Evolutionary conservation across 2,113 vertebrate genomes (phyloP).

Genomic region (Procavia capensis): DNA sequence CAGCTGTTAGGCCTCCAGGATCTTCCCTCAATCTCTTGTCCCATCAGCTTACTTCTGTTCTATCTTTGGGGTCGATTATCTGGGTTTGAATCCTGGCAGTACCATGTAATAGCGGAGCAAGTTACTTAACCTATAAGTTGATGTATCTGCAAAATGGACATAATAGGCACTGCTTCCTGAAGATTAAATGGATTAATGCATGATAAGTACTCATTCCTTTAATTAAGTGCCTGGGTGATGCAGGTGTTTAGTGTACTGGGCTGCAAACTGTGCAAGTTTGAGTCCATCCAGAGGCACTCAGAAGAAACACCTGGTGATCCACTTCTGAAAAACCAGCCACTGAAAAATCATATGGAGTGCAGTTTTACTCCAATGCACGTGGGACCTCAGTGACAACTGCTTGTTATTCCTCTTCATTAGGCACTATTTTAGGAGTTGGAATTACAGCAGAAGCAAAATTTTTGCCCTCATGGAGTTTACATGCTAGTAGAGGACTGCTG

Average conservation of each 20-base stretch:
- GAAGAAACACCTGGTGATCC: background rate
- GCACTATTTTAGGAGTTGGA: background rate
- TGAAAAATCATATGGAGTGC: background rate
- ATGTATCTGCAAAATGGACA: background rate
- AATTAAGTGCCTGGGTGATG: background rate
- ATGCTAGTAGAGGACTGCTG: background rate
- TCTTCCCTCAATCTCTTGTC: background rate
- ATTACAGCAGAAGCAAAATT: background rate
- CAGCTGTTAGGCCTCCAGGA: background rate
- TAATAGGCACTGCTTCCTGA: background rate
- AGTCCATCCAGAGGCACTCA: background rate
- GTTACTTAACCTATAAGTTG: background rate
- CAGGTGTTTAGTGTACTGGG: background rate
- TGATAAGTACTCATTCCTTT: background rate
- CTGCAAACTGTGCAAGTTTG: background rate
- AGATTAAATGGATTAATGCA: background rate
- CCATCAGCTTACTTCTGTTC: background rate
- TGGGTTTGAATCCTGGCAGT: background rate
- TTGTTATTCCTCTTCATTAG: background rate
- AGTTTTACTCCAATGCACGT: background rate
- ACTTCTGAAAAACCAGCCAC: background rate
- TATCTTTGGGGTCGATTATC: background rate
- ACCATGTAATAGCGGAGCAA: background rate
- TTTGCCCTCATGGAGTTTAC: background rate
- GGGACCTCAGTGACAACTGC: background rate